These are phyloP conservation scores for Malurus alboscapulatus DNA, from an alignment of 2,113 vertebrate genomes.

Conservation along the genomic window DNA sequence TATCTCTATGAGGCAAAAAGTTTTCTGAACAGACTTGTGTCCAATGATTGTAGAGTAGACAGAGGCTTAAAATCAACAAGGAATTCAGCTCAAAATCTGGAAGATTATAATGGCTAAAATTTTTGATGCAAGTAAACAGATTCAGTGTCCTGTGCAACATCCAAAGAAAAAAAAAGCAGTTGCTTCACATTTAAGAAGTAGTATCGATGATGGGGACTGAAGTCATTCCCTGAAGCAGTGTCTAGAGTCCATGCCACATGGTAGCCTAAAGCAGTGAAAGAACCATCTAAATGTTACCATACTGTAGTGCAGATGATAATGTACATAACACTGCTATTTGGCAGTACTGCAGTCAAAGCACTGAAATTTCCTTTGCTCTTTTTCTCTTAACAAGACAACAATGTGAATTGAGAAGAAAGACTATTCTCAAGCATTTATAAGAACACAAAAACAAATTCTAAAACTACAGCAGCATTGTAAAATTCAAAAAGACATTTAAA, in stretches of 20 bases:
- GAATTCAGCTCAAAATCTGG: neutral
- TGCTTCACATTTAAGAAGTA: neutral
- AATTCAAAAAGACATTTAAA: neutral
- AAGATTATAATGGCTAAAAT: neutral
- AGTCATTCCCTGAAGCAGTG: neutral
- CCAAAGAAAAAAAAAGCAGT: neutral
- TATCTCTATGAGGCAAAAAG: neutral
- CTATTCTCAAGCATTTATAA: neutral
- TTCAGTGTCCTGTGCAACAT: neutral
- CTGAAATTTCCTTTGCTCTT: neutral
- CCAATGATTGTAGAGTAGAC: neutral
- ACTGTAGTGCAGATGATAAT: neutral
- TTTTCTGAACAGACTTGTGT: neutral
- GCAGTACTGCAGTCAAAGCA: neutral
- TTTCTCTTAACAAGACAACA: neutral
- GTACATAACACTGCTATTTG: neutral
- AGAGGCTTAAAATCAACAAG: neutral
- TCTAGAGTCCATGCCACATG: neutral
- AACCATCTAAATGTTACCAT: neutral
- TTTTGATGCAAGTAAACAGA: neutral
- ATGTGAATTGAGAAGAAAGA: neutral
- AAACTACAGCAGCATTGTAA: neutral
- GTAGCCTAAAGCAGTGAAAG: neutral
- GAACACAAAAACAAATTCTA: neutral
- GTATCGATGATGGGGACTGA: neutral